Percentiles rank a stretch among this genome's conserved stretches.
Evolutionary conservation across 2,113 vertebrate genomes (phyloP).

Genomic region (Empidonax alnorum): DNA sequence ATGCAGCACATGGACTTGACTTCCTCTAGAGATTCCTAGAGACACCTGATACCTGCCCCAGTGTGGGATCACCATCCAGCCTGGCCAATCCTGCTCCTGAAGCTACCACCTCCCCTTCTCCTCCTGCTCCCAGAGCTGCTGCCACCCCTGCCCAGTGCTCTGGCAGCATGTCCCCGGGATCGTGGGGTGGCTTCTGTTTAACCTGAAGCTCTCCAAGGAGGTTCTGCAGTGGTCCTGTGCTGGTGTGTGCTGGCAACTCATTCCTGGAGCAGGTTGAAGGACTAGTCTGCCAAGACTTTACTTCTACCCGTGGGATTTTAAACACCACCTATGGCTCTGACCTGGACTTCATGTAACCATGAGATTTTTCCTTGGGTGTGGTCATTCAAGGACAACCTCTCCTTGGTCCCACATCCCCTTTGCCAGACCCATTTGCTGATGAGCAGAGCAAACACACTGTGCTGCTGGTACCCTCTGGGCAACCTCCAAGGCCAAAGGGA

Average conservation of each 20-base stretch:
- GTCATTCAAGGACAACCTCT: background rate
- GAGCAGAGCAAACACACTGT: background rate
- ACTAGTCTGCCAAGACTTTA: background rate
- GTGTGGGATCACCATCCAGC: background rate
- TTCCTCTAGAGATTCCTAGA: background rate
- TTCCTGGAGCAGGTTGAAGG: background rate
- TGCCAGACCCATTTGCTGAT: background rate
- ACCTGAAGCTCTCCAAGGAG: background rate
- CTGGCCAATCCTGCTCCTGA: background rate
- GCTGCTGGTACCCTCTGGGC: background rate
- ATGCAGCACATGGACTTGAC: accelerated
- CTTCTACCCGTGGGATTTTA: background rate
- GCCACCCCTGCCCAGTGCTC: background rate
- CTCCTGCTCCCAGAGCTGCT: background rate
- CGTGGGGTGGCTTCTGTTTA: background rate
- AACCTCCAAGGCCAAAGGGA: background rate
- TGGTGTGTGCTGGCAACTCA: background rate
- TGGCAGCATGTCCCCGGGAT: background rate
- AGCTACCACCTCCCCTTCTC: background rate
- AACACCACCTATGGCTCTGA: background rate
- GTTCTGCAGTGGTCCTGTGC: background rate
- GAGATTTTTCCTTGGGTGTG: background rate
- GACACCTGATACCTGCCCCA: background rate
- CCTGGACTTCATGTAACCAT: background rate
- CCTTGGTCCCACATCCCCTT: background rate